Conservation (phyloP, 1,140 invertebrate species). For the Caenorhabditis inopinata region DNA sequence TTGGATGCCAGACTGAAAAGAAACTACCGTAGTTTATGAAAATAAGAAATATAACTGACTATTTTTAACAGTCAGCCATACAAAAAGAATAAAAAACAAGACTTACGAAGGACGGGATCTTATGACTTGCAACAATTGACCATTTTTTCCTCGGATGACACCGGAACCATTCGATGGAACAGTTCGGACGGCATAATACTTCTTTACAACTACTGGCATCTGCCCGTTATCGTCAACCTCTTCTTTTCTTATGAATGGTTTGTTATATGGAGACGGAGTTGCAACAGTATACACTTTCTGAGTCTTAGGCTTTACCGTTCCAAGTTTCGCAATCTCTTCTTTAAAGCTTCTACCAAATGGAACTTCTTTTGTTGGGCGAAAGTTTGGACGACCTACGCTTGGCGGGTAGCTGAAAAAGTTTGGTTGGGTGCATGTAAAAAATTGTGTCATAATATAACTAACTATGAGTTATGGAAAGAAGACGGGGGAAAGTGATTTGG, state of each 20-base stretch:
- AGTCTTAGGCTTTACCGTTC: background rate
- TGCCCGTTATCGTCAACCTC: too few species aligned
- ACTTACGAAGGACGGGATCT: background rate
- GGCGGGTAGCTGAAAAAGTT: too few species aligned
- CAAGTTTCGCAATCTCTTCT: background rate
- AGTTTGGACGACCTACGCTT: too few species aligned
- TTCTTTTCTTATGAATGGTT: background rate
- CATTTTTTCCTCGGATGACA: background rate
- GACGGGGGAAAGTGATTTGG: too few species aligned
- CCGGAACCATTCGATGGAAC: background rate
- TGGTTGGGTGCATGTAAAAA: too few species aligned
- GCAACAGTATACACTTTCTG: background rate
- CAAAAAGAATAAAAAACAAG: background rate
- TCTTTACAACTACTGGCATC: too few species aligned
- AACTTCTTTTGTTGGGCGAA: background rate
- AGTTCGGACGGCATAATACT: background rate
- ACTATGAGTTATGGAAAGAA: too few species aligned
- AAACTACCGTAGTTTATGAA: too few species aligned
- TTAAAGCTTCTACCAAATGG: background rate
- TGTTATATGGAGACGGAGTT: background rate
- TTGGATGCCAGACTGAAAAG: too few species aligned
- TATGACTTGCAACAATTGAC: background rate
- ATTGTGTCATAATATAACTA: too few species aligned
- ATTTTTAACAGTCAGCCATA: too few species aligned
- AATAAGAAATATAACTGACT: too few species aligned